These are phyloP conservation scores for Sphaeridia pumilis DNA, from an alignment of 2,888 invertebrate genomes.

Conservation along the genomic window DNA sequence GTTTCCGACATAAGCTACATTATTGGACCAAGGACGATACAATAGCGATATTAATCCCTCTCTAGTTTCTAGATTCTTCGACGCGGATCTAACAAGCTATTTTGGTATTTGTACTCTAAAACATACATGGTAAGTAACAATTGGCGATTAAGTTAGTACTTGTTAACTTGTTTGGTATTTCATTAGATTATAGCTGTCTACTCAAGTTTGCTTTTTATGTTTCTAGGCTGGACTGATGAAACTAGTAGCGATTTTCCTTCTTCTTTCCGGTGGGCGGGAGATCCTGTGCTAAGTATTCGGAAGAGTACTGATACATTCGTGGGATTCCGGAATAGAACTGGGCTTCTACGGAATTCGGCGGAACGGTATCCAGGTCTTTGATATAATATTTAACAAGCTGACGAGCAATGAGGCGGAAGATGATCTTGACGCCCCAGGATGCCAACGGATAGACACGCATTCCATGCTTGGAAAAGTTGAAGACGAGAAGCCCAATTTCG, in stretches of 20 bases:
- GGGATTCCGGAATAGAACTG: constrained; percentile 10
- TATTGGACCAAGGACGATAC: too few relatives aligned
- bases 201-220: too few relatives aligned
- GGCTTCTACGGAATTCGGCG: constrained; percentile 10
- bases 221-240: too few relatives aligned
- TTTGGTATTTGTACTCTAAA: too few relatives aligned
- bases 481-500: constrained; percentile 9
- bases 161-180: too few relatives aligned
- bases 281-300: constrained; percentile 5
- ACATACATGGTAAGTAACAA: too few relatives aligned
- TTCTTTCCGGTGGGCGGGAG: background rate
- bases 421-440: constrained; percentile 11
- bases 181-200: too few relatives aligned
- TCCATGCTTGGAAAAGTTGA: constrained; percentile 11
- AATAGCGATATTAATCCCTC: too few relatives aligned
- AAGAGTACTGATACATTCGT: constrained; percentile 10
- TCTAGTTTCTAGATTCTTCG: too few relatives aligned
- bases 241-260: background rate
- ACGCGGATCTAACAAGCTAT: too few relatives aligned
- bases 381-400: constrained; percentile 15
- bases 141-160: too few relatives aligned
- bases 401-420: constrained; percentile 11
- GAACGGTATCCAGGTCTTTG: constrained; percentile 7
- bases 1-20: too few relatives aligned
- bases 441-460: constrained; percentile 15